phyloP scores from a whole-genome alignment of 2,797 vertebrate genomes.

The Acanthiza pusilla region DNA sequence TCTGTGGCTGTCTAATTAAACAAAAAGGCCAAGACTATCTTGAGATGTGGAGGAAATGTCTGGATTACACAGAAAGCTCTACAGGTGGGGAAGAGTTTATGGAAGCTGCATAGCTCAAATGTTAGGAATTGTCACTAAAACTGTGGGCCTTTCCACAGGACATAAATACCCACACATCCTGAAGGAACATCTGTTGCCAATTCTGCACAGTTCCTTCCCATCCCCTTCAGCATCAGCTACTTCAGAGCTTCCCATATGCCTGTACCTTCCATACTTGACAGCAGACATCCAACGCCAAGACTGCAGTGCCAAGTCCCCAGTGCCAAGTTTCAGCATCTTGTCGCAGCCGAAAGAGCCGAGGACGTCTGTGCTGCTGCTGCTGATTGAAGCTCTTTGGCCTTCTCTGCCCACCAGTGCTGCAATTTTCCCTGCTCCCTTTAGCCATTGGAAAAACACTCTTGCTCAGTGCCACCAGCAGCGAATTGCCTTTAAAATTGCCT shows the following conservation, averaged over 20 bases:
- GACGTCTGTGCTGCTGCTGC: background rate
- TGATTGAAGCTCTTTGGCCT: background rate
- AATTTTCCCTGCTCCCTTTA: background rate
- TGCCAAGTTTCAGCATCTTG: background rate
- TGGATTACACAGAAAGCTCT: background rate
- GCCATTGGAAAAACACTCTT: background rate
- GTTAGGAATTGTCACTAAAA: background rate
- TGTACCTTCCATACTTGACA: background rate
- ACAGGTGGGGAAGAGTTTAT: background rate
- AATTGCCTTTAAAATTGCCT: background rate
- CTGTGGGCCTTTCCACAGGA: background rate
- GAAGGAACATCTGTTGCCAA: background rate
- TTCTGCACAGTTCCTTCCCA: background rate
- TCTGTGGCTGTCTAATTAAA: background rate
- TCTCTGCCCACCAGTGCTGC: background rate
- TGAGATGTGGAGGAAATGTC: background rate
- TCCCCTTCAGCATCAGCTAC: background rate
- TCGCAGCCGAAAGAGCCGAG: background rate
- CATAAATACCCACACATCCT: background rate
- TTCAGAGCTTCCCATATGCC: slow-evolving; percentile 16
- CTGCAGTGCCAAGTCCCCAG: background rate
- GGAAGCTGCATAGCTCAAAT: background rate
- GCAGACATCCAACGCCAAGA: background rate
- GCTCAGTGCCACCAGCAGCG: background rate
- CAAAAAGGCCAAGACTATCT: background rate